Conservation (phyloP, 2,113 vertebrate species). For the Astatoreochromis straeleni region DNA sequence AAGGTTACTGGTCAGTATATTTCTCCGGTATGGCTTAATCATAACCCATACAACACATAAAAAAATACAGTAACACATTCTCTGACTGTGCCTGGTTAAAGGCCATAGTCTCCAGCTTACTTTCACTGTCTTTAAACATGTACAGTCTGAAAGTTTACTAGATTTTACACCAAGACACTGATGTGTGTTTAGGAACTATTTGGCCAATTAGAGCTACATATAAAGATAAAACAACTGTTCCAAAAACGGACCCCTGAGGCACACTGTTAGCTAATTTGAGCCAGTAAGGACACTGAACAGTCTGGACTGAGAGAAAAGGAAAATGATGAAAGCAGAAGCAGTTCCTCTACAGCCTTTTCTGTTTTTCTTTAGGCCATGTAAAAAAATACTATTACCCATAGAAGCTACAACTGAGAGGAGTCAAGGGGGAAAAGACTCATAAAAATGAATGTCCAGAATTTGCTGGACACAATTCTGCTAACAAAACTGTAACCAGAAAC, state of each 20-base stretch:
- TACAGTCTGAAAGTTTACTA: background rate
- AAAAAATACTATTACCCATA: background rate
- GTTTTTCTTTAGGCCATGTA: background rate
- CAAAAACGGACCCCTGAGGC: slow-evolving; percentile 15
- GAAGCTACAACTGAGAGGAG: background rate
- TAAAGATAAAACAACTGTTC: background rate
- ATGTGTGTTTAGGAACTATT: background rate
- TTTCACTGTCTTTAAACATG: background rate
- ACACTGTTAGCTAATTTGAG: background rate
- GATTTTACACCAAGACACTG: background rate
- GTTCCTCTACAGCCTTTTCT: background rate
- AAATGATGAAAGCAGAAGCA: background rate
- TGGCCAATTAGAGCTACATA: background rate
- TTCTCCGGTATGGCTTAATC: background rate
- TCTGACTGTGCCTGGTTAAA: background rate
- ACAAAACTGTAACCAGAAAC: background rate
- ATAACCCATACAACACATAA: background rate
- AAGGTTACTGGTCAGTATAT: background rate
- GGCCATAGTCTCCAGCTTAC: background rate
- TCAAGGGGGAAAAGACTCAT: background rate
- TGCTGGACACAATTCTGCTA: background rate
- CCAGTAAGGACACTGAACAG: background rate
- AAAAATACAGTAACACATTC: background rate
- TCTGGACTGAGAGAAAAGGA: background rate
- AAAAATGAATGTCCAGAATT: background rate